These are phyloP conservation scores for Microtus ochrogaster DNA, from an alignment of 2,113 vertebrate species.

Conservation along the genomic window DNA sequence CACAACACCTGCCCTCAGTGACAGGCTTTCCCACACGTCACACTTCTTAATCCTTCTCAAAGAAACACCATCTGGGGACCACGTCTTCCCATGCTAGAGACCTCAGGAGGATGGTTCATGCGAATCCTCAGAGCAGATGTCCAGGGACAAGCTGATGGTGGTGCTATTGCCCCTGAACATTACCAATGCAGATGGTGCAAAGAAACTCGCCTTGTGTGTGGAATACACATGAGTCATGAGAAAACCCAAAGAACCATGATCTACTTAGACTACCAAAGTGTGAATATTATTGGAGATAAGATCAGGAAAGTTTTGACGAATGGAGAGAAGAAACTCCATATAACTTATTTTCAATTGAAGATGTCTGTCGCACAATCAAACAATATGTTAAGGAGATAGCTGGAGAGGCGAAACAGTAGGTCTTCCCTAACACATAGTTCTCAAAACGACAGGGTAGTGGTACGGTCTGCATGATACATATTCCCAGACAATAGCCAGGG, in stretches of 20 bases:
- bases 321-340: neutral
- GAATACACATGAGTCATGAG: neutral
- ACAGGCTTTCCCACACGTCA: neutral
- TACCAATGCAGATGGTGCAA: neutral
- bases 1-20: neutral
- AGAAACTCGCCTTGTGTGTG: neutral
- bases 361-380: neutral
- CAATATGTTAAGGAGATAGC: neutral
- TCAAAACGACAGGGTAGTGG: neutral
- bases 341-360: neutral
- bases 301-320: neutral
- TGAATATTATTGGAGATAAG: neutral
- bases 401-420: neutral
- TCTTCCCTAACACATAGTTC: neutral
- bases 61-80: neutral
- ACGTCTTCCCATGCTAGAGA: neutral
- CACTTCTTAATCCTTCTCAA: neutral
- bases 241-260: neutral
- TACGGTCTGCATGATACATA: too few species aligned
- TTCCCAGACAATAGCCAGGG: neutral
- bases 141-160: neutral
- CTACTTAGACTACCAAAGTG: neutral
- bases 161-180: neutral
- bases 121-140: neutral
- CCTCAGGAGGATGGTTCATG: neutral